Base-by-base conservation (phyloP, 2,113 vertebrate genomes). In the Plestiodon gilberti region DNA sequence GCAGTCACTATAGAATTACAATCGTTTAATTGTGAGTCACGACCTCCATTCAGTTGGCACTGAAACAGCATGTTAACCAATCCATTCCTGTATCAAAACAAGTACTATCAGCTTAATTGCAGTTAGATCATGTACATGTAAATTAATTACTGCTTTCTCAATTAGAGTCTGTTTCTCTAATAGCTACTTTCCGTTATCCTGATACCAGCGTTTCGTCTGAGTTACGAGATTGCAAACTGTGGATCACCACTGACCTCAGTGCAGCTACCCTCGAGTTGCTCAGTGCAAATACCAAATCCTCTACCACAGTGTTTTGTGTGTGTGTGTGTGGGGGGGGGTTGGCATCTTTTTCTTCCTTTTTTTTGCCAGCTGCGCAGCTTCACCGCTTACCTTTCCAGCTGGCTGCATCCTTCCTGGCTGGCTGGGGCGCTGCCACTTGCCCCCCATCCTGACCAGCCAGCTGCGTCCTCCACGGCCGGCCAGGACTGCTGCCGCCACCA, bases 231-330 rank as follows among this genome's bases (percentile, higher is more conserved):
- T 30, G 22, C 23, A 2, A 0, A 0, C 28, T 28, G 0, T 0
- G 8, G 8, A 20, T 73, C 22, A 75, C 6, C 30, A n/a, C 8
- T 48, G 43, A 48, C 62, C 25, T 22, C 14, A 35, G 43, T 61
- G 1, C 3, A n/a, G 17, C 35, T n/a, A 18, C 23, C 0, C 0
- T 82, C 52, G 17, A 0, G 0, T 64, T 18, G 9, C 23, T 35
- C 20, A 17, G 14, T 48, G 14, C 8, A 14, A 1, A 30, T 78
- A 78, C 79, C 40, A 6, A 48, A 48, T 48, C 43, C 43, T 48
- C 4, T 48, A n/a, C n/a, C n/a, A n/a, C n/a, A n/a, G n/a, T n/a
- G n/a, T n/a, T n/a, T n/a, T n/a, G n/a, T n/a, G n/a, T n/a, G n/a
- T n/a, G n/a, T n/a, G n/a, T n/a, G n/a, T n/a, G n/a, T n/a, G n/a